Base-by-base conservation (phyloP, 2,888 invertebrate genomes). In the Lithodes maja region DNA sequence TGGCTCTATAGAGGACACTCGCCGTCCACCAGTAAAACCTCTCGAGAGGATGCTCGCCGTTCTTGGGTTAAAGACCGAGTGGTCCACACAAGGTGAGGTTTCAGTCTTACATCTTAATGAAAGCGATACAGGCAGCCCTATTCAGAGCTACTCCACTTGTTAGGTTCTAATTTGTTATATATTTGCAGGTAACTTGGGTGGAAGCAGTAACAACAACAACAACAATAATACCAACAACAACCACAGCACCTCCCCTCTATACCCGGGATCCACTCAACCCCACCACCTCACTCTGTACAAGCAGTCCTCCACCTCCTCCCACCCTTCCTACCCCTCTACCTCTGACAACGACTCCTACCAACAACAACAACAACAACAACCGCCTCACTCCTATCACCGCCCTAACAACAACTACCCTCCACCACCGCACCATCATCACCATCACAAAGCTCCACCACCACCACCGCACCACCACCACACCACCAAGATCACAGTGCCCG, bases 391-490 rank as follows among this genome's bases (percentile, higher is more conserved):
- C 49, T 80, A 80, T 52, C 85, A 80, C 52, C 88, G 88, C 9
- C 88, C 88, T 49, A 83, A 83, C n/a, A 89, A 81, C 55, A 80
- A 85, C 75, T 89, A 84, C 69, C 84, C 88, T 3, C 81, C 88
- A 2, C 88, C 88, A 50, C 88, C 88, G 33, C 88, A 84, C 17
- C 81, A 69, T 7, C 86, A 86, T 50, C 86, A 86, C 61, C 88
- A 89, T 49, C 82, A 87, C 75, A 89, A 89, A 50, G 61, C 84
- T 9, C 84, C 88, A 3, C 88, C 88, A 12, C 88, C 88, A 50
- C 88, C 88, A n/a, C 88, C 88, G 33, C 81, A 69, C 7, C 86
- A 81, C 61, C 88, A 89, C 61, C 88, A 85, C 61, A 89, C 85
- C 7, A 89, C 88, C 17, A 89, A 82, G 17, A 84, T 89, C 17